Base-by-base conservation (phyloP, 2,113 vertebrate species). In the Vulpes vulpes region DNA sequence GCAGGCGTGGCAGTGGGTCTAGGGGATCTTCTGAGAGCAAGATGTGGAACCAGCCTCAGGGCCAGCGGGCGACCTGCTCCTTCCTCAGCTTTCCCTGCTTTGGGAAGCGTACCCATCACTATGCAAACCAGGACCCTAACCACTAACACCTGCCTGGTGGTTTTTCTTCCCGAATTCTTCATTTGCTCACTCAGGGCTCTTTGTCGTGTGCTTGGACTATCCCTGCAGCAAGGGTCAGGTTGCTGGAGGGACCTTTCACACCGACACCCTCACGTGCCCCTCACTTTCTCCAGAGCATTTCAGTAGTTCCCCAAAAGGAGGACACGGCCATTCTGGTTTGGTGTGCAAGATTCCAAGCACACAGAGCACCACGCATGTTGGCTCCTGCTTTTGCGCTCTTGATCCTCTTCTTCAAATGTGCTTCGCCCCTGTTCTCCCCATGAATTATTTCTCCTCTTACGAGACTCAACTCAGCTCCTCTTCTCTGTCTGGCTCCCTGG, bases 1-100 rank as follows among this genome's bases (percentile, higher is more conserved):
- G 89, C 3, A 1, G 11, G 0, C 3, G 17, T 2, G 30, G 64
- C 64, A 15, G 22, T 27, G 51, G 20, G 10, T 8, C 20, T 16
- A 51, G 60, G 57, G 27, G 2, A 74, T 17, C 38, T 7, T 38
- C 57, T 17, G 57, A 23, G 67, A 22, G 5, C 19, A 16, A 62
- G 20, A 51, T 2, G 43, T 1, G 1, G 14, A 2, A 1, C 10
- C 43, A 0, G 1, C 14, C 2, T 14, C 9, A 1, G 7, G 0
- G 1, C 38, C 2, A 16, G 53, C 1, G 0, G 15, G 82, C 10
- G 23, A 11, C 9, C 55, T 2, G 8, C 73, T 32, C 82, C 19
- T 60, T 43, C 27, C 53, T 25, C 55, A 3, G 81, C 4, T 6
- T 9, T 30, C 43, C 17, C 78, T 14, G 27, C 59, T 14, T 17